Conservation (phyloP, 2,797 vertebrate genomes). For the Taenioides sp. region DNA sequence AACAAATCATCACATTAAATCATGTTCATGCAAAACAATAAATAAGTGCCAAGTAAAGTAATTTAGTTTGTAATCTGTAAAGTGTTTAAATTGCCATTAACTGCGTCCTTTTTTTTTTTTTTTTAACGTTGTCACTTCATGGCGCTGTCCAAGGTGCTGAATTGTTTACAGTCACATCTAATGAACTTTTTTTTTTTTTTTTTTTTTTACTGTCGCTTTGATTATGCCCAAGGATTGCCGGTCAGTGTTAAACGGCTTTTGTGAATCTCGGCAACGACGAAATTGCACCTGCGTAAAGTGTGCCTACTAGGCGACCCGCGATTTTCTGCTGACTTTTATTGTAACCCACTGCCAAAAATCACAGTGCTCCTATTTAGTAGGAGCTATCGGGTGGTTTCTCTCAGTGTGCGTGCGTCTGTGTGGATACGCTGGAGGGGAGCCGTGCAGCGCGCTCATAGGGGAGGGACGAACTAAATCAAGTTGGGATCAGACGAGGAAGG, state of each 20-base stretch:
- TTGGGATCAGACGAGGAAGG: constrained; percentile 54
- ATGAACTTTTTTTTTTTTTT: background rate
- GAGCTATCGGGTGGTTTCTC: constrained; percentile 11
- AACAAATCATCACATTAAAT: background rate
- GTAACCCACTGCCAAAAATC: background rate
- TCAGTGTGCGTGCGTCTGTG: constrained; percentile 25
- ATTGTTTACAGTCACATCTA: background rate
- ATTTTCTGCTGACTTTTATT: background rate
- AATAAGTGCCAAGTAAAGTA: background rate
- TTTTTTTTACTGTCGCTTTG: background rate
- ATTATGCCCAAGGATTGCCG: background rate
- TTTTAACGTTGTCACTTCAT: background rate
- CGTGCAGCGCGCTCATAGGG: constrained; percentile 47
- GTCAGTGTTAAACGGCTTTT: background rate
- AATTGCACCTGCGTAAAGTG: background rate
- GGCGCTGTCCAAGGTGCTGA: background rate
- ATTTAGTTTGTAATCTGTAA: background rate
- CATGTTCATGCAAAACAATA: too few species aligned
- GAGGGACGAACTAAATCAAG: constrained; percentile 61
- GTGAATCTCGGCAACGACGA: background rate
- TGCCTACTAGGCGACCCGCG: background rate
- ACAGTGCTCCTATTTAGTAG: background rate
- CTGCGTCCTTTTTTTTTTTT: background rate
- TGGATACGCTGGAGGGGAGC: constrained; percentile 52
- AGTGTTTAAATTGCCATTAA: background rate